Base-by-base conservation (phyloP, 2,113 vertebrate species). In the Okapia johnstoni region DNA sequence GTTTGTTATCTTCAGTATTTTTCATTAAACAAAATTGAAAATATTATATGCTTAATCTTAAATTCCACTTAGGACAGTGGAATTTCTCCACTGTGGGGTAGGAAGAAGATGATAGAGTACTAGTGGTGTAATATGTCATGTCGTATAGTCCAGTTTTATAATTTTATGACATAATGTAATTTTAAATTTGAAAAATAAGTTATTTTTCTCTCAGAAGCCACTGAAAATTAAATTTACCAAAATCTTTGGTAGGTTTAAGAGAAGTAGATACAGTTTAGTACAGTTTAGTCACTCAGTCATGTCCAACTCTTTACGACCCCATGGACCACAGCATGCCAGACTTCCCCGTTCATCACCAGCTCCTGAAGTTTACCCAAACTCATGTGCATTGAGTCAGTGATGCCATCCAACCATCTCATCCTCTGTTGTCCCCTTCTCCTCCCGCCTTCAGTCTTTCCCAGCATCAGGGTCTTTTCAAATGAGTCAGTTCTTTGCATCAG, bases 281-380 rank as follows among this genome's bases (percentile, higher is more conserved):
- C n/a, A 40, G 66, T 70, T 70, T 19, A 73, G 5, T 73, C 5
- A 0, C n/a, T 73, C 66, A 25, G 1, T 40, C 0, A 1, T 5
- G n/a, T 73, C 66, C n/a, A 13, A 3, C 6, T 40, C 66, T 73
- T 73, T 73, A 19, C 19, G 12, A 23, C n/a, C 1, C 10, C 11
- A 13, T 40, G n/a, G n/a, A 73, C n/a, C n/a, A 40, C 17, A 73
- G n/a, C 19, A 40, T 0, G 0, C n/a, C n/a, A 73, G 17, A 19
- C 1, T n/a, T 73, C 66, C n/a, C 19, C 23, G n/a, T 73, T 9
- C 10, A 40, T 73, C 66, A 40, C 66, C n/a, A 23, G 13, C 66
- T 73, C n/a, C 10, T 0, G 0, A 10, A 73, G 66, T 23, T 73
- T 2, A 73, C 66, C 40, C 19, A 73, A 1, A 73, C 66, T 73